Conservation (phyloP, 2,888 invertebrate genomes). For the Mythimna impura region DNA sequence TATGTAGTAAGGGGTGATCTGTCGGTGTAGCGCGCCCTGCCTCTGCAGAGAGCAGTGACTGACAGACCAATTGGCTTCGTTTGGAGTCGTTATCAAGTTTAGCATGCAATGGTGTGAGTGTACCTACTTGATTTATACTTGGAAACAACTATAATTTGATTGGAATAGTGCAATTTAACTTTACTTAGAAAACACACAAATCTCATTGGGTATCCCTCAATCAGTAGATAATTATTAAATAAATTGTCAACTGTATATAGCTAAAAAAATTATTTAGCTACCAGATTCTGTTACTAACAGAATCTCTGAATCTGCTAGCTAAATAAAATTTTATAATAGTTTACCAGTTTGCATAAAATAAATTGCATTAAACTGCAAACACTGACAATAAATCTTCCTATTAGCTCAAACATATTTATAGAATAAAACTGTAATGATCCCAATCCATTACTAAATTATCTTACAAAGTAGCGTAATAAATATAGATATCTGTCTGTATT, state of each 20-base stretch:
- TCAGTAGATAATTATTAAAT: no score
- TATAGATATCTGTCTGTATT: conserved; percentile 88
- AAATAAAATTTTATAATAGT: background rate
- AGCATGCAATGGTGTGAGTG: conserved; percentile 14
- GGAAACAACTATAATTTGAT: background rate
- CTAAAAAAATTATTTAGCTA: no score
- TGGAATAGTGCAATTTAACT: no score
- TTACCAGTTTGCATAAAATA: conserved; percentile 7
- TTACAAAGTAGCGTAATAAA: conserved; percentile 86
- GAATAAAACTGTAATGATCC: conserved; percentile 80
- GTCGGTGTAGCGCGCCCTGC: conserved; percentile 39
- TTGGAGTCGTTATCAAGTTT: conserved; percentile 64
- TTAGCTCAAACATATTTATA: conserved; percentile 64
- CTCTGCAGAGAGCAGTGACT: conserved; percentile 69
- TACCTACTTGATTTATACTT: conserved; percentile 27
- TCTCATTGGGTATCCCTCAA: background rate
- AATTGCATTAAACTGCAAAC: conserved; percentile 29
- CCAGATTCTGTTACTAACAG: no score
- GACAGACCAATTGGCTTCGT: conserved; percentile 83
- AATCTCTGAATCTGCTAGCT: no score
- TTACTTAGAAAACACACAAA: no score
- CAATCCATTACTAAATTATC: conserved; percentile 89
- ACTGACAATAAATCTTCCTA: conserved; percentile 42
- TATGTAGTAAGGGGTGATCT: conserved; percentile 56
- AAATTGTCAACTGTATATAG: no score